phyloP scores from a whole-genome alignment of 1,140 invertebrate species.

The Musca domestica region DNA sequence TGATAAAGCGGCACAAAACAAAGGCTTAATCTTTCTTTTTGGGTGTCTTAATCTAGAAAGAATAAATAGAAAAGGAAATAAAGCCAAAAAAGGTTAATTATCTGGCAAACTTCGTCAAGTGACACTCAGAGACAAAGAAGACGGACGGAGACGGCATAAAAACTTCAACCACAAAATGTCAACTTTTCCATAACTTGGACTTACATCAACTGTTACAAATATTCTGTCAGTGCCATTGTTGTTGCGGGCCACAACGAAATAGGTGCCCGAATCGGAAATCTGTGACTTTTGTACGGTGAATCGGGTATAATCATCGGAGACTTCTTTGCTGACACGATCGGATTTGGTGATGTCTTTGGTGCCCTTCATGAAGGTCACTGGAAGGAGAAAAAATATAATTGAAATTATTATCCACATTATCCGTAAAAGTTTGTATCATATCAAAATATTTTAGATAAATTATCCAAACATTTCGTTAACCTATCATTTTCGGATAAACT shows the following conservation, averaged over 20 bases:
- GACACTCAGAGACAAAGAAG: neutral
- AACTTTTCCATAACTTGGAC: constrained; percentile 8
- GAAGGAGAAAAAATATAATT: constrained; percentile 35
- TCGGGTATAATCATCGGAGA: constrained; percentile 78
- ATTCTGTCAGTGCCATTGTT: constrained; percentile 80
- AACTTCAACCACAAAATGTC: neutral
- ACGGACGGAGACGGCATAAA: neutral
- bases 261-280: constrained; percentile 86
- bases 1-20: neutral
- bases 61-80: constrained; percentile 29
- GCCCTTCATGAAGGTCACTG: constrained; percentile 85
- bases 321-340: constrained; percentile 74
- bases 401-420: neutral
- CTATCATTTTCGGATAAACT: no score
- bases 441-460: no score
- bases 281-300: constrained; percentile 84
- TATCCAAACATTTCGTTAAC: no score
- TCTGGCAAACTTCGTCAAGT: neutral
- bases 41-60: constrained; percentile 50
- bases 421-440: neutral
- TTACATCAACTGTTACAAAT: constrained; percentile 79
- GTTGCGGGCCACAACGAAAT: constrained; percentile 91
- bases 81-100: neutral
- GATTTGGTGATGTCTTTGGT: constrained; percentile 77
- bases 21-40: constrained; percentile 49